These are phyloP conservation scores for Drosophila teissieri DNA, from an alignment of 1,140 invertebrate species.

Conservation along the genomic window DNA sequence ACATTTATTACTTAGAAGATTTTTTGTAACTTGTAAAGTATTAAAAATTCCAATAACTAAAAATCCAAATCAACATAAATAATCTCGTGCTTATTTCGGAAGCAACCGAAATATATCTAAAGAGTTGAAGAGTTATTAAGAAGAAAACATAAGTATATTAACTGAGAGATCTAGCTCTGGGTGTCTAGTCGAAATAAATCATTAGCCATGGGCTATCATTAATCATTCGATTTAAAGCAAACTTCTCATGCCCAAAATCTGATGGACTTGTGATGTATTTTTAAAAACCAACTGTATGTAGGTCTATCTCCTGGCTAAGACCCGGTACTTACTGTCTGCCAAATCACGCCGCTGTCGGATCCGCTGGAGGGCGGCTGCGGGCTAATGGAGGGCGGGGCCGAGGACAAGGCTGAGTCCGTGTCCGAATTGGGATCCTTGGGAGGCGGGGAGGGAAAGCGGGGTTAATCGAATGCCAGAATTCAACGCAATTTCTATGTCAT, in stretches of 20 bases:
- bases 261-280: background rate
- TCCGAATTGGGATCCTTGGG: slow-evolving; percentile 76
- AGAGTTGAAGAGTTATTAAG: background rate
- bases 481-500: background rate
- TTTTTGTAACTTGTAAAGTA: too few species aligned
- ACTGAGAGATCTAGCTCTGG: background rate
- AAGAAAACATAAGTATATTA: slow-evolving; percentile 2
- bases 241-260: background rate
- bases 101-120: background rate
- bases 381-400: slow-evolving; percentile 83
- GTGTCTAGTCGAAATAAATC: background rate
- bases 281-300: too few species aligned
- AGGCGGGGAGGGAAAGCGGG: background rate
- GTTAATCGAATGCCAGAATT: slow-evolving; percentile 1
- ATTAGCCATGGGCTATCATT: background rate
- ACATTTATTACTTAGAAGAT: too few species aligned
- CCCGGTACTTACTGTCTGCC: slow-evolving; percentile 79
- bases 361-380: slow-evolving; percentile 81
- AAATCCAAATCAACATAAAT: too few species aligned
- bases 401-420: slow-evolving; percentile 84
- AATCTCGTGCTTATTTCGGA: too few species aligned
- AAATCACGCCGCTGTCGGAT: slow-evolving; percentile 79
- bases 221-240: background rate
- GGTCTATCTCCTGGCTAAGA: background rate
- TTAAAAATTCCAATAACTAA: too few species aligned